Base-by-base conservation (phyloP, 2,888 invertebrate species). In the Pterostichus madidus region DNA sequence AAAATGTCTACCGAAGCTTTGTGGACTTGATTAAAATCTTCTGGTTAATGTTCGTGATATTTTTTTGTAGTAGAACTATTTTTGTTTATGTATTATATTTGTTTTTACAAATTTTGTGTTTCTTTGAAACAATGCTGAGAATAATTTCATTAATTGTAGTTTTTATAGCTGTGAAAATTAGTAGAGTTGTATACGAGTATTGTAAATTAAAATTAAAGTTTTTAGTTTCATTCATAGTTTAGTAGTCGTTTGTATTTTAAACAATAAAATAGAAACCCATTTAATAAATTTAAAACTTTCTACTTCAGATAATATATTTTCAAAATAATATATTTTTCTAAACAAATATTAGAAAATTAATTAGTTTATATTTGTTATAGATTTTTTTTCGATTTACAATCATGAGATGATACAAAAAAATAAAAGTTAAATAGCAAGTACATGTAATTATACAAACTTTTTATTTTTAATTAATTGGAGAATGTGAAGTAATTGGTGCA, bases 381-480 rank as follows among this genome's bases (percentile, higher is more conserved):
- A 5, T 24, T 3, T 24, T 64, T 35, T 64, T 31, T 35, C 35
- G 31, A 32, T 32, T 64, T 64, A 35, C 64, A 13, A 64, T 64
- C 64, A 64, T 64, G 64, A 64, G 35, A 64, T 64, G 64, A n/a
- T 64, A 35, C 35, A 64, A 64, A 64, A 64, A 64, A 64, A 64
- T 64, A 64, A 64, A 64, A 64, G 32, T 3, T 8, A 7, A 13
- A 64, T 35, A 64, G 32, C 64, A 64, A 32, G 13, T 59, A 17
- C 31, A 64, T 64, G 64, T 71, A 71, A 71, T 71, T 71, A 71
- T 11, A 11, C 13, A 17, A 71, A 71, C 68, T 71, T 71, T 71
- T 71, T 71, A 71, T 71, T 71, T 71, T 71, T 71, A 71, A 71
- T 71, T 71, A 71, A 46, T 71, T 71, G 44, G 68, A 44, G 68